These are phyloP conservation scores for Bactericera cockerelli DNA, from an alignment of 1,140 invertebrate species.

Conservation along the genomic window DNA sequence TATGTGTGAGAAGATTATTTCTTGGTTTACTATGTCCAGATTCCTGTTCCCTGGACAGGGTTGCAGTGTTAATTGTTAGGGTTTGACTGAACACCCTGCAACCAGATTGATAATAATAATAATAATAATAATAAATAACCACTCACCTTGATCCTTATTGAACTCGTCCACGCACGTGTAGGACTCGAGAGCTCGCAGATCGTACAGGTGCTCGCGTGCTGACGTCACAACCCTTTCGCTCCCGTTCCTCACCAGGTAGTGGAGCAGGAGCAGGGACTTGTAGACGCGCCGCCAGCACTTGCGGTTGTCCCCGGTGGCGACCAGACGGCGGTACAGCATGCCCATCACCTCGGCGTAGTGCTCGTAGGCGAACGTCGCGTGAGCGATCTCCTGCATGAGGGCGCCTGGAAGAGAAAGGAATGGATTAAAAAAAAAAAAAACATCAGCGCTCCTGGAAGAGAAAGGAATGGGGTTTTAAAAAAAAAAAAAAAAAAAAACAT, in stretches of 20 bases:
- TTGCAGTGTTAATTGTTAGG: no score
- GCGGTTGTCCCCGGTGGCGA: slow-evolving; percentile 75
- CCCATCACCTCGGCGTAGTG: slow-evolving; percentile 92
- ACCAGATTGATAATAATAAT: no score
- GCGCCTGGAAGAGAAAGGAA: slow-evolving; percentile 37
- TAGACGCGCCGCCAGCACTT: slow-evolving; percentile 93
- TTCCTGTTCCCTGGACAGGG: no score
- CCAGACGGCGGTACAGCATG: slow-evolving; percentile 97
- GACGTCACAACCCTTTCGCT: slow-evolving; percentile 96
- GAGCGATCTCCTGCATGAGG: slow-evolving; percentile 89
- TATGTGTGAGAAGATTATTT: no score
- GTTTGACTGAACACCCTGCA: no score
- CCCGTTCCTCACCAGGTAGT: slow-evolving; percentile 89
- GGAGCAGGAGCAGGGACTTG: slow-evolving; percentile 82
- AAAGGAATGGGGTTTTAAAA: no score
- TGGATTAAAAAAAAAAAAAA: no score
- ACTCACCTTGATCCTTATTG: slow-evolving; percentile 86
- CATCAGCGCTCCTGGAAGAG: no score
- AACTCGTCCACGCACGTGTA: slow-evolving; percentile 92
- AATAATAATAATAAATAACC: no score
- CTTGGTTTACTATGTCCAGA: no score
- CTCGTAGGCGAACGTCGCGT: slow-evolving; percentile 96
- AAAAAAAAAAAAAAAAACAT: no score
- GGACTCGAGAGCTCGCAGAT: slow-evolving; percentile 85
- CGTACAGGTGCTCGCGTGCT: slow-evolving; percentile 92